Percentiles rank a stretch among this genome's conserved stretches.
Evolutionary conservation across 2,888 invertebrate genomes (phyloP).

Genomic region (Rugalucina vietnamica): DNA sequence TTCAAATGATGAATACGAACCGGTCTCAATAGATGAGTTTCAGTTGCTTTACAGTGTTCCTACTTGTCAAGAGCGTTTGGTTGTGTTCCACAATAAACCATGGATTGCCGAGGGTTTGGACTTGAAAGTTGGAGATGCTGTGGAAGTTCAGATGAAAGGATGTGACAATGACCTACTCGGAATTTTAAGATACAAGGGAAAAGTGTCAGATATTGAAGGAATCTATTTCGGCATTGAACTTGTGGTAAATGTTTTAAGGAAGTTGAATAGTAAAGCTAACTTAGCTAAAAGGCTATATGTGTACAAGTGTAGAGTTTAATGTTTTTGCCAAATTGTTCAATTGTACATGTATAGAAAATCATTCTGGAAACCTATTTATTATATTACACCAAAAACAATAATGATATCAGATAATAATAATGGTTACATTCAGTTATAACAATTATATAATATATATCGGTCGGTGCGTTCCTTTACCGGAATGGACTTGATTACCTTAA

Average conservation of each 20-base stretch:
- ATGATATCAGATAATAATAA: too few relatives aligned
- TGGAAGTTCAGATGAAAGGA: conserved; percentile 74
- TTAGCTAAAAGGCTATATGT: too few relatives aligned
- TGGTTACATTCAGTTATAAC: too few relatives aligned
- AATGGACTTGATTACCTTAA: too few relatives aligned
- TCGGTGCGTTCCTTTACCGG: too few relatives aligned
- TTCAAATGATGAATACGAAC: conserved; percentile 49
- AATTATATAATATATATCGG: too few relatives aligned
- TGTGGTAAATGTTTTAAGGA: conserved; percentile 69
- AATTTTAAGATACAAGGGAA: conserved; percentile 72
- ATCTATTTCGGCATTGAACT: conserved; percentile 79
- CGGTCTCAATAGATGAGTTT: conserved; percentile 56
- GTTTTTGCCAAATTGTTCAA: too few relatives aligned
- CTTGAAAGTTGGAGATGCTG: conserved; percentile 69
- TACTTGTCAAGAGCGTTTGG: conserved; percentile 74
- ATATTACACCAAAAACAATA: too few relatives aligned
- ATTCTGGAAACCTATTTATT: too few relatives aligned
- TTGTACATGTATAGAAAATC: too few relatives aligned
- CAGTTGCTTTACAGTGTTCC: conserved; percentile 74
- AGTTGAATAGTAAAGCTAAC: too few relatives aligned
- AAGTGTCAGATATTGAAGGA: conserved; percentile 71
- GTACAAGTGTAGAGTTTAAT: too few relatives aligned
- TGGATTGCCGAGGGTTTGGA: conserved; percentile 74
- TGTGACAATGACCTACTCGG: conserved; percentile 70
- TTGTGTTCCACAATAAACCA: conserved; percentile 69